A percentile compares a stretch with the other conserved stretches of the same genome.
Conservation (phyloP, 2,113 vertebrate genomes). For the Prunella himalayana region DNA sequence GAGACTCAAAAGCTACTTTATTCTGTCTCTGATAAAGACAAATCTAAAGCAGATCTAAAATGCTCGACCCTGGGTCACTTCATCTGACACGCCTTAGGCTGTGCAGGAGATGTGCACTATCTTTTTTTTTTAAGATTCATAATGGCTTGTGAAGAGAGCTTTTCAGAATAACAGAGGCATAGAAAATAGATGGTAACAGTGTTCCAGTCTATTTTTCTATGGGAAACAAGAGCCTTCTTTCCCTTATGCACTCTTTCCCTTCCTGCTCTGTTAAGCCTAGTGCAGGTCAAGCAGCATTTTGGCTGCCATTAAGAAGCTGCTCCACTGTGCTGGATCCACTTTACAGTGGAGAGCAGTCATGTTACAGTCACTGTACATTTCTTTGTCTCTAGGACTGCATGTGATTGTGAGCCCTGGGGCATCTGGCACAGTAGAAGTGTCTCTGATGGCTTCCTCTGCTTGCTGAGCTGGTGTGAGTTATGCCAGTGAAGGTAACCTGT, state of each 20-base stretch:
- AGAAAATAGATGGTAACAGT: not conserved
- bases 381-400: not conserved
- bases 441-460: not conserved
- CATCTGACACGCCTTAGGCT: not conserved
- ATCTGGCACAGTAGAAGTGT: not conserved
- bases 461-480: fast-evolving
- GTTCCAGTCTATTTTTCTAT: not conserved
- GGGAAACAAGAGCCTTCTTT: not conserved
- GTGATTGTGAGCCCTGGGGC: not conserved
- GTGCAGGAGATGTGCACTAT: not conserved
- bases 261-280: not conserved
- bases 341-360: not conserved
- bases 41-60: not conserved
- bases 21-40: not conserved
- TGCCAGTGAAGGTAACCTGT: not conserved
- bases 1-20: not conserved
- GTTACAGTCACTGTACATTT: not conserved
- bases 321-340: not conserved
- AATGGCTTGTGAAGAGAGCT: not conserved
- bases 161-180: not conserved
- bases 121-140: not conserved
- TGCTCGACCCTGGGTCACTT: not conserved
- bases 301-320: not conserved
- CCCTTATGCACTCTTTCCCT: not conserved
- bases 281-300: not conserved